These are phyloP conservation scores for Peromyscus polionotus DNA, from an alignment of 2,113 vertebrate species.

Conservation along the genomic window DNA sequence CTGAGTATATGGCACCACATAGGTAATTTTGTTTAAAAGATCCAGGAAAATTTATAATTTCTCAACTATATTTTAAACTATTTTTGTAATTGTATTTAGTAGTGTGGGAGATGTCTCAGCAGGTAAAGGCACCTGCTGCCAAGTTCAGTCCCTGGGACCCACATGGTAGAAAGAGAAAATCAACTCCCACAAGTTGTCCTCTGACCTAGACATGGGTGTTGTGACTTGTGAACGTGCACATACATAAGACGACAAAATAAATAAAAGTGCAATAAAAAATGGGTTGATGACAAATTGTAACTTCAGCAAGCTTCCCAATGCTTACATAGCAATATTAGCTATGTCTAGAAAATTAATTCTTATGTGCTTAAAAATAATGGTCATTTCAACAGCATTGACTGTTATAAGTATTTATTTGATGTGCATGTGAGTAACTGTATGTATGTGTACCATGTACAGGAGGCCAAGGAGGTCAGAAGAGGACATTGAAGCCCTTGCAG, in stretches of 20 bases:
- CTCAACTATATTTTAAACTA: neutral
- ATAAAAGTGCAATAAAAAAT: neutral
- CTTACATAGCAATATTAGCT: neutral
- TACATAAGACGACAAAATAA: neutral
- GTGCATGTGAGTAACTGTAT: neutral
- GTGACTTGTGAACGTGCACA: neutral
- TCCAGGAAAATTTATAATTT: neutral
- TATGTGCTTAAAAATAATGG: constrained; percentile 46
- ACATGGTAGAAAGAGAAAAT: neutral
- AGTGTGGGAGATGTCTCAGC: neutral
- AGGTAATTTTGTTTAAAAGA: constrained; percentile 5
- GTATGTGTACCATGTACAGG: neutral
- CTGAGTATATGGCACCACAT: neutral
- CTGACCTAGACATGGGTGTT: neutral
- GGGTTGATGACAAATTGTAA: neutral
- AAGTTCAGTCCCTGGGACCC: neutral
- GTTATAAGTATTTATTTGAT: neutral
- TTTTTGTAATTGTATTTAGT: neutral
- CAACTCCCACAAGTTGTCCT: neutral
- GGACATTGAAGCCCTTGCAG: neutral
- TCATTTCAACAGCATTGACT: neutral
- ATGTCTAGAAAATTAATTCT: neutral
- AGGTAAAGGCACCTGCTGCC: neutral
- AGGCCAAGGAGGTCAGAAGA: neutral
- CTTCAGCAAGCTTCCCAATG: neutral